Evolutionary conservation across 53 echinoderm and acorn worm genomes (phyloP), one percentile per base, ranked within the genome.

Genomic region (Echinarachnius parma): DNA sequence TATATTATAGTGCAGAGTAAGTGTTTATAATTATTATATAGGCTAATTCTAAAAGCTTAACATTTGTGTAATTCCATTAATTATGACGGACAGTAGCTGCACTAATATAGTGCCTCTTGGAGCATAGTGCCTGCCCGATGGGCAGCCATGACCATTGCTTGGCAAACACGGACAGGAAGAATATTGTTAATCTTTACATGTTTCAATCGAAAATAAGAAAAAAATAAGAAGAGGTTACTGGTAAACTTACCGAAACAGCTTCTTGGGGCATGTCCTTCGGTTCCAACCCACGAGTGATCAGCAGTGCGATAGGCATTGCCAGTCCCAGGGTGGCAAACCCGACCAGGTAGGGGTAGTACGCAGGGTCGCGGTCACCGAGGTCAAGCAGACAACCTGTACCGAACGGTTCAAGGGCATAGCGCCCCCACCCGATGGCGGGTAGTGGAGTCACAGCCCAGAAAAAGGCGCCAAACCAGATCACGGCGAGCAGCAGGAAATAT

Each of bases 361-460:
- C 22, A 5, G 62, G 30, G 46, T 74, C 76, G 36, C 64, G 59
- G 33, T 53, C 60, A 46, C 47, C 66, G 75, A 87, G 84, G 66
- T 92, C 92, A 7, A 85, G 60, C 21, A 87, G 77, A 27, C 92
- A 92, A 0, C 80, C 81, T 21, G 87, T 80, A 8, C 81, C 77
- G 16, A 71, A 84, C 21, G 74, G 84, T 34, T 92, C 92, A 18
- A 84, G 26, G 48, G 22, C 58, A 59, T 92, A 92, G 63, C 92
- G 87, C 16, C 84, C 83, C 92, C 87, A 87, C 1, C 81, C 81
- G 46, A 92, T 69, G 53, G 34, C 23, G 3, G 70, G 70, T 1
- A 87, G 65, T 14, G 92, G 87, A 1, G 87, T 80, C 13, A 45
- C 29, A 14, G 84, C 62, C 87, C 87, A 92, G 64, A 87, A 80